Evolutionary conservation across 2,888 invertebrate genomes (phyloP).

Genomic region (Drosophila conformis): DNA sequence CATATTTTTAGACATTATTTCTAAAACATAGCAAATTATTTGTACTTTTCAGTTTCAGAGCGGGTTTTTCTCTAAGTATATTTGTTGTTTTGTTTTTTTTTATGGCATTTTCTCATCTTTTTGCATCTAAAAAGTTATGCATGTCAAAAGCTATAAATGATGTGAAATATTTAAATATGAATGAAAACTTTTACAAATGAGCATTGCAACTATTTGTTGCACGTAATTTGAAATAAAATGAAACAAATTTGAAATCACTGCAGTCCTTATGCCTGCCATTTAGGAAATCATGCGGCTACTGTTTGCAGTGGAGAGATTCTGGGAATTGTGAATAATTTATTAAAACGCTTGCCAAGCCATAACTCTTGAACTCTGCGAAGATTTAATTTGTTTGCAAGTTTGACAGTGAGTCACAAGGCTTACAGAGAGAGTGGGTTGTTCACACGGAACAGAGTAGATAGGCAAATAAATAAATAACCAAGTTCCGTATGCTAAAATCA

Average conservation of each 20-base stretch:
- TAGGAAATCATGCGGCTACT: not conserved
- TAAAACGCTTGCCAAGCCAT: not conserved
- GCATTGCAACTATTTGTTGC: not conserved
- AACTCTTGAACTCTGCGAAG: not conserved
- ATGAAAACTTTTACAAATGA: not conserved
- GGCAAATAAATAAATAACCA: not conserved
- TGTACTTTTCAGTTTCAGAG: not conserved
- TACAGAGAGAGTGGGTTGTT: not conserved
- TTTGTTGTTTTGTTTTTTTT: not conserved
- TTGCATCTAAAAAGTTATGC: not conserved
- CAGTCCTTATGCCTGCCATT: not conserved
- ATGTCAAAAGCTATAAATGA: not conserved
- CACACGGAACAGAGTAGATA: not conserved
- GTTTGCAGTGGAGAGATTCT: not conserved
- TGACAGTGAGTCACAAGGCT: not conserved
- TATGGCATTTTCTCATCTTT: not conserved
- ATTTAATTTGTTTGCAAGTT: not conserved
- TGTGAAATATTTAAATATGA: not conserved
- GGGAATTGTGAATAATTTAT: not conserved
- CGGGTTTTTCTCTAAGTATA: not conserved
- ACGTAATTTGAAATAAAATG: not conserved
- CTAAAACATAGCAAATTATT: not conserved
- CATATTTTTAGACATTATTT: not conserved
- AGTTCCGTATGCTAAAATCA: constrained; percentile 2
- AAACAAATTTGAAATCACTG: not conserved